Evolutionary conservation across 2,797 vertebrate genomes (phyloP).

Genomic region (Clarias platycephalus): DNA sequence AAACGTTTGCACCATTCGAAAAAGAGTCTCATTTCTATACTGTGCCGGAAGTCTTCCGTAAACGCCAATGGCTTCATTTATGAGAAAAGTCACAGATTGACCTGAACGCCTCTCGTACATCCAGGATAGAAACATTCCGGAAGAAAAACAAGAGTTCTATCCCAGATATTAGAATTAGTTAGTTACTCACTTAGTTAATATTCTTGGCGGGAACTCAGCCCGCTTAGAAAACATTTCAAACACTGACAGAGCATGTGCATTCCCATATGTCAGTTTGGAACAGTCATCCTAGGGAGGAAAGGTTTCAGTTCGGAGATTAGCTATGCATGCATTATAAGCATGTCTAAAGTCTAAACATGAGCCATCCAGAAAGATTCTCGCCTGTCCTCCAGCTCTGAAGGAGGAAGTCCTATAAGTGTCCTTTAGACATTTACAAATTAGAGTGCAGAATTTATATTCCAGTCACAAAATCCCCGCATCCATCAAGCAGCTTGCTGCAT

Average conservation of each 20-base stretch:
- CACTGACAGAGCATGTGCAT: not conserved
- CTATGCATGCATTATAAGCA: not conserved
- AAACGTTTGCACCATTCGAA: too few relatives aligned
- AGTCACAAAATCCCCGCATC: slow-evolving; percentile 64
- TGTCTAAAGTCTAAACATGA: slow-evolving; percentile 5
- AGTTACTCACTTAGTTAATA: too few relatives aligned
- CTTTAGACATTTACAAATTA: slow-evolving; percentile 65
- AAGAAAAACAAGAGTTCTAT: too few relatives aligned
- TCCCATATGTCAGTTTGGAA: not conserved
- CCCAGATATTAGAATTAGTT: too few relatives aligned
- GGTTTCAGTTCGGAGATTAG: not conserved
- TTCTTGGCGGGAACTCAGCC: too few relatives aligned
- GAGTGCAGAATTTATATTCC: slow-evolving; percentile 67
- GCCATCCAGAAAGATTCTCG: not conserved
- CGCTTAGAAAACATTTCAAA: not conserved
- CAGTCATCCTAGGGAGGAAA: not conserved
- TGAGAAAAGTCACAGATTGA: too few relatives aligned
- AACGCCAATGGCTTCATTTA: too few relatives aligned
- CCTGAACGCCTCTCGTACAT: too few relatives aligned
- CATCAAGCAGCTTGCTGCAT: slow-evolving; percentile 70
- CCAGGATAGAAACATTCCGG: too few relatives aligned
- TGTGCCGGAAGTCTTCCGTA: too few relatives aligned
- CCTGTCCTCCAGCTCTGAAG: slow-evolving; percentile 61
- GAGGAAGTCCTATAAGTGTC: slow-evolving; percentile 59
- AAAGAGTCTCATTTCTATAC: too few relatives aligned